A percentile compares a stretch with the other conserved stretches of the same genome.
These are phyloP conservation scores for Nothoprocta perdicaria DNA, from an alignment of 2,113 vertebrate genomes.

Conservation along the genomic window DNA sequence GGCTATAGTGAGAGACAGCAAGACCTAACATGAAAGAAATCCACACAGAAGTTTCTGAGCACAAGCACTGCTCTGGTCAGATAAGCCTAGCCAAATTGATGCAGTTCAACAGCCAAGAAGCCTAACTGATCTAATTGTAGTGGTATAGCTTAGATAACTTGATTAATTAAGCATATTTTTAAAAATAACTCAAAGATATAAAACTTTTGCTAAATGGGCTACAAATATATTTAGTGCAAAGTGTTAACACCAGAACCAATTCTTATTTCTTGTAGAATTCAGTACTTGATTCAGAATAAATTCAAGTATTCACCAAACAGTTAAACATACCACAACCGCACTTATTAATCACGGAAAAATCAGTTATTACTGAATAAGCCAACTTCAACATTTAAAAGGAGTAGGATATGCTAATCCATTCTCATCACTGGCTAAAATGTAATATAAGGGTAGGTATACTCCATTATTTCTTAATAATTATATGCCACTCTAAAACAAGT, in stretches of 20 bases:
- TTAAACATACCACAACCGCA: neutral
- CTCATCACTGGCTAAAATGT: neutral
- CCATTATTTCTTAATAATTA: neutral
- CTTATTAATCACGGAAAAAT: neutral
- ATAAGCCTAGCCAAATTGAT: neutral
- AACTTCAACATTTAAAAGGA: neutral
- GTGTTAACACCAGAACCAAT: neutral
- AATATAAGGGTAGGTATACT: neutral
- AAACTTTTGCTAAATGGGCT: neutral
- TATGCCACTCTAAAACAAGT: neutral
- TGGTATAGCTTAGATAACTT: neutral
- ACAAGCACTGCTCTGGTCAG: neutral
- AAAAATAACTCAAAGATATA: neutral
- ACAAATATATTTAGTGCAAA: neutral
- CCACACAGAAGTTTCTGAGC: neutral
- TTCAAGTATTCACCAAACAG: neutral
- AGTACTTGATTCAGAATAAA: neutral
- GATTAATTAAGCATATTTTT: neutral
- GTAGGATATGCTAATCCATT: neutral
- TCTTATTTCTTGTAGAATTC: neutral
- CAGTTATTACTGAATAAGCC: neutral
- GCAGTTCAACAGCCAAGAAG: neutral
- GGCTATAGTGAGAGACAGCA: neutral
- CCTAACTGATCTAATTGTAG: neutral
- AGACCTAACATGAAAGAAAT: neutral